These are phyloP conservation scores for Gambelia wislizenii DNA, from an alignment of 2,797 vertebrate genomes.

Conservation along the genomic window DNA sequence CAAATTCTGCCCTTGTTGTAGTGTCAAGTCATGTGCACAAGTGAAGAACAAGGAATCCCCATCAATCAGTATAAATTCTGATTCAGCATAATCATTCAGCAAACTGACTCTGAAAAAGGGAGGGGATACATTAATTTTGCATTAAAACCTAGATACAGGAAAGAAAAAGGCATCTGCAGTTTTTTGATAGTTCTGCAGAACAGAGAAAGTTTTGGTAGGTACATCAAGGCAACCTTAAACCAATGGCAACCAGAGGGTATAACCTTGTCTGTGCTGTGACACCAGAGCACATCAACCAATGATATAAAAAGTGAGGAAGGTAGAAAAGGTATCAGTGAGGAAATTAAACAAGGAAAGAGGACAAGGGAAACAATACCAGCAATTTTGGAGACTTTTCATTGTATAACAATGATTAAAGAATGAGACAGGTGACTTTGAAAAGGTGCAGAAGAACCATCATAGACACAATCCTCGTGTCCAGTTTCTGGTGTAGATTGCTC, in stretches of 20 bases:
- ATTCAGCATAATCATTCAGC: conserved; percentile 75
- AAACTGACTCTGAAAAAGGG: conserved; percentile 66
- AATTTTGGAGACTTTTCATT: neutral
- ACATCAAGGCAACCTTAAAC: neutral
- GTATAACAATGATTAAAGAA: too few relatives aligned
- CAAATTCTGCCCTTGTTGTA: conserved; percentile 62
- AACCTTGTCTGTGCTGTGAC: neutral
- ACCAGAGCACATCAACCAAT: neutral
- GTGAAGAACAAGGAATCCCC: conserved; percentile 73
- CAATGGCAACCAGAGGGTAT: neutral
- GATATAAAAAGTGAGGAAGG: neutral
- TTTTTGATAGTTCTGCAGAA: neutral
- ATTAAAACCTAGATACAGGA: neutral
- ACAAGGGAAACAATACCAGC: neutral
- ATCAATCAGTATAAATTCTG: conserved; percentile 75
- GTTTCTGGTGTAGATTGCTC: too few relatives aligned
- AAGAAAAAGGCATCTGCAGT: too few relatives aligned
- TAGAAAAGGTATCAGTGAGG: neutral
- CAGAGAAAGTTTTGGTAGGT: neutral
- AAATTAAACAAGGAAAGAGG: neutral
- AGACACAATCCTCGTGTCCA: too few relatives aligned
- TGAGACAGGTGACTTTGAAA: too few relatives aligned
- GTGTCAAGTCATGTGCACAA: conserved; percentile 37
- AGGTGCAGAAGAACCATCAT: too few relatives aligned
- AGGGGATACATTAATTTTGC: neutral